Evolutionary conservation across 2,888 invertebrate species (phyloP), one percentile per base, ranked within the genome.

Genomic region (Antitype chi): DNA sequence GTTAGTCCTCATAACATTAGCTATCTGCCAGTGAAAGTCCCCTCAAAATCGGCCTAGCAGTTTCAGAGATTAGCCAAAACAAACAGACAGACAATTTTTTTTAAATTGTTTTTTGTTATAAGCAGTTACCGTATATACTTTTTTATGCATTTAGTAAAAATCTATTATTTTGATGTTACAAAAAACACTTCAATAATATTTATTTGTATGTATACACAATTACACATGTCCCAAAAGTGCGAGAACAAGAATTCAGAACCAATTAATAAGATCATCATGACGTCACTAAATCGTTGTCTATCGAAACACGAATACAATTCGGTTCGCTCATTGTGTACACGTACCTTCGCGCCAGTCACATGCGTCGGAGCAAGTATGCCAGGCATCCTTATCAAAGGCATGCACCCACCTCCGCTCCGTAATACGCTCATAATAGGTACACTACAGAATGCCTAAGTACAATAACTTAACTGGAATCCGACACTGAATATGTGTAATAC

Each of bases 331-430:
- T 83, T 87, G 81, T 85, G 71, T 85, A 71, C 80, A 81, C 81
- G 77, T 84, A 82, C 84, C 84, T 66, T 74, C 85, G 87, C 83
- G 87, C 81, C 87, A 90, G 88, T 86, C 91, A 90, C 92, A 92
- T 91, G 93, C 93, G 92, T 91, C 91, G 87, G 82, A 79, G 89
- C 87, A 95, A 93, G 94, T 94, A 96, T 96, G 94, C 92, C 81
- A 89, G 87, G 94, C 93, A 95, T 94, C 93, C 94, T 94, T 94
- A 95, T 95, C 95, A 95, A 94, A 95, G 95, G 95, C 93, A 95
- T 95, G 94, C 94, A 93, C 93, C 92, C 93, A 93, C 92, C 94
- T 92, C 90, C 91, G 87, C 94, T 92, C 90, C 91, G 87, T 89
- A 92, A 91, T 90, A 92, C 90, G 92, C 91, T 93, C 90, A 92